phyloP scores from a whole-genome alignment of 2,113 vertebrate species.

The Mystacornis crossleyi region DNA sequence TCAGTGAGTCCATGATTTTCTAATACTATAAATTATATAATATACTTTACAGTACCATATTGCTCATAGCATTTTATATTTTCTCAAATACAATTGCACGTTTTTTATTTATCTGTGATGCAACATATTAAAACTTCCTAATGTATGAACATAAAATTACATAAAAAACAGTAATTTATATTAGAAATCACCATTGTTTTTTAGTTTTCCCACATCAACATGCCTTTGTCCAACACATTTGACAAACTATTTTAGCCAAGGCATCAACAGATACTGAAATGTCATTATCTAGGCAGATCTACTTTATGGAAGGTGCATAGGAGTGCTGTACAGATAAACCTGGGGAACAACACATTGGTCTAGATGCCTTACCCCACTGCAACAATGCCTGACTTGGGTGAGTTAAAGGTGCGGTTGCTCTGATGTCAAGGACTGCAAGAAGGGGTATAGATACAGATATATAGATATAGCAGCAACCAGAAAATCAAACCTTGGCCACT shows the following conservation, averaged over 20 bases:
- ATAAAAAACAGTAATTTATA: not conserved
- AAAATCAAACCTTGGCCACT: not conserved
- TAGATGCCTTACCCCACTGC: no score
- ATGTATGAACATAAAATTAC: not conserved
- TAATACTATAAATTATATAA: not conserved
- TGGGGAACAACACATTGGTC: not conserved
- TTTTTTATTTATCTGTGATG: not conserved
- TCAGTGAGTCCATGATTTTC: not conserved
- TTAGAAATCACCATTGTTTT: not conserved
- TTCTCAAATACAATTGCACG: not conserved
- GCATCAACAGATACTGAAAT: not conserved
- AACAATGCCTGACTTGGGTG: not conserved
- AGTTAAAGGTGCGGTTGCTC: not conserved
- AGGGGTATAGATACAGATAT: not conserved
- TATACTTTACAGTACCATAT: not conserved
- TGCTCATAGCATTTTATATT: not conserved
- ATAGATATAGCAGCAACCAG: not conserved
- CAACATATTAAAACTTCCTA: not conserved
- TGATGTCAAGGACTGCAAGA: not conserved
- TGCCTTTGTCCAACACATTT: not conserved
- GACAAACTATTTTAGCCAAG: not conserved
- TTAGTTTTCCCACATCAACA: not conserved
- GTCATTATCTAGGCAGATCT: not conserved
- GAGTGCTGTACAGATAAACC: not conserved
- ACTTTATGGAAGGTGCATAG: not conserved